Conservation (phyloP, 2,888 invertebrate genomes). For the Sepiola atlantica region DNA sequence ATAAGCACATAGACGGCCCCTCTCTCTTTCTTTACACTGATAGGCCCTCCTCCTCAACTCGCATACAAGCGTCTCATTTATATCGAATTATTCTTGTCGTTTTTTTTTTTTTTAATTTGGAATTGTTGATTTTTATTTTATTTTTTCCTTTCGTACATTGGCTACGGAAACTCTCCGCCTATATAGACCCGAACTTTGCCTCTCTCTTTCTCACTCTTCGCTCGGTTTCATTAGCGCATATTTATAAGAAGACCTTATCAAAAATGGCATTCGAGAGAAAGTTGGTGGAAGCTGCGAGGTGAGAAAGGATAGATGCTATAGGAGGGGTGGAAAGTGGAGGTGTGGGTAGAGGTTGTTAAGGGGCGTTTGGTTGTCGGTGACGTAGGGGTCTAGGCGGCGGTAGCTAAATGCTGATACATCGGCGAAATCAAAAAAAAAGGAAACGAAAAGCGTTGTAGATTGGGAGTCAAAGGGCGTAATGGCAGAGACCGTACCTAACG, state of each 20-base stretch:
- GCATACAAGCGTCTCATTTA: not conserved
- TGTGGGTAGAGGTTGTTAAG: not conserved
- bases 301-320: not conserved
- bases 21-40: not conserved
- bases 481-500: not conserved
- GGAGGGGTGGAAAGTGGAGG: not conserved
- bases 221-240: not conserved
- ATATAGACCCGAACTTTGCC: not conserved
- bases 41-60: not conserved
- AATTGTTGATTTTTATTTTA: not conserved
- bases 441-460: not conserved
- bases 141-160: not conserved
- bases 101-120: not conserved
- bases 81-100: not conserved
- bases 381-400: too few species aligned
- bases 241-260: slow-evolving; percentile 32
- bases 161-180: not conserved
- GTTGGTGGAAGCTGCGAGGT: not conserved
- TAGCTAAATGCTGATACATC: not conserved
- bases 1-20: not conserved
- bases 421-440: not conserved
- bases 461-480: not conserved
- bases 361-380: too few species aligned
- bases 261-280: not conserved
- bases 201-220: not conserved